These are phyloP conservation scores for Castor canadensis DNA, from an alignment of 2,113 vertebrate genomes.

Conservation along the genomic window DNA sequence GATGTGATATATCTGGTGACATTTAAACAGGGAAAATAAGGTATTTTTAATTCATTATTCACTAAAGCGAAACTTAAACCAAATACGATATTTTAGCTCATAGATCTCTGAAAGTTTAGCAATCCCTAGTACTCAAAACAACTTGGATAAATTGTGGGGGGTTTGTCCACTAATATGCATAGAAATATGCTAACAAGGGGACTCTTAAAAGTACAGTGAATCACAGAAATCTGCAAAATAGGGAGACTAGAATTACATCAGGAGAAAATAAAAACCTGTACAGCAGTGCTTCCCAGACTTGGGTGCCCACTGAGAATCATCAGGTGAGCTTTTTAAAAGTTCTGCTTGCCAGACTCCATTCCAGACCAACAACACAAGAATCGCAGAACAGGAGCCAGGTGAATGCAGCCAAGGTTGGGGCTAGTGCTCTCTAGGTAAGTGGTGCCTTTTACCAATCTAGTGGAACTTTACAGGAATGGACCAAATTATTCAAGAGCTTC, in stretches of 20 bases:
- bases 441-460: background rate
- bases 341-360: background rate
- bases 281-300: background rate
- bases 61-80: background rate
- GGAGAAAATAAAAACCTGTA: background rate
- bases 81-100: background rate
- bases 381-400: background rate
- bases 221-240: slow-evolving; percentile 2
- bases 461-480: background rate
- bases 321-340: background rate
- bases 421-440: background rate
- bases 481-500: background rate
- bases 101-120: slow-evolving; percentile 10
- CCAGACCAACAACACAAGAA: background rate
- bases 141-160: background rate
- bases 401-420: background rate
- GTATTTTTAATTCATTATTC: background rate
- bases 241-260: background rate
- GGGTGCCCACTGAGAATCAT: background rate
- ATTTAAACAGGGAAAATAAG: background rate
- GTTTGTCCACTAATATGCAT: background rate
- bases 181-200: background rate
- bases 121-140: background rate
- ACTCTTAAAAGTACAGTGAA: background rate
- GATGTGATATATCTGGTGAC: background rate